These are phyloP conservation scores for Holcopasites calliopsidis DNA, from an alignment of 1,140 invertebrate genomes.

Conservation along the genomic window DNA sequence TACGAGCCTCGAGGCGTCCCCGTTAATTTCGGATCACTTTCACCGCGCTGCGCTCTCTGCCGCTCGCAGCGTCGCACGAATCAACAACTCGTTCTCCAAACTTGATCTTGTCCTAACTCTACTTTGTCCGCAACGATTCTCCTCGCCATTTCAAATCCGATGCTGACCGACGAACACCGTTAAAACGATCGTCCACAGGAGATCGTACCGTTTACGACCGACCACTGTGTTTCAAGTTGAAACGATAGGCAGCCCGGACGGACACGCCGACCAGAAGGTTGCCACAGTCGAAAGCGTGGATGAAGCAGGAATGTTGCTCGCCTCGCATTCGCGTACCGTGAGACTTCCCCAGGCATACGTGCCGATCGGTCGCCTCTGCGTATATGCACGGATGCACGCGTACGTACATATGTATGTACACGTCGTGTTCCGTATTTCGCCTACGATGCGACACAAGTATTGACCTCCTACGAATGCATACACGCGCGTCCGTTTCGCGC, in stretches of 20 bases:
- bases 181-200: too few species aligned
- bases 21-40: constrained; percentile 66
- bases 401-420: neutral
- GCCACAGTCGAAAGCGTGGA: constrained; percentile 71
- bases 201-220: too few species aligned
- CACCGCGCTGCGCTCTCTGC: constrained; percentile 35
- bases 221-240: too few species aligned
- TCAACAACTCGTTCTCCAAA: constrained; percentile 44
- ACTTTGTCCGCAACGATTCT: neutral
- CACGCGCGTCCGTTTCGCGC: neutral
- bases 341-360: constrained; percentile 62
- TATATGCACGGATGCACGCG: neutral
- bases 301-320: constrained; percentile 75
- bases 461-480: constrained; percentile 7
- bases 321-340: constrained; percentile 64
- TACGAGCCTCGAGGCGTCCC: constrained; percentile 56
- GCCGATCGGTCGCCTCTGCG: constrained; percentile 43
- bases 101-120: constrained; percentile 24
- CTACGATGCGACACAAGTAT: neutral
- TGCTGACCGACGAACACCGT: too few species aligned
- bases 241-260: constrained; percentile 12
- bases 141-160: too few species aligned
- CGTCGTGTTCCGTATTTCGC: neutral
- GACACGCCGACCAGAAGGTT: constrained; percentile 43
- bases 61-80: constrained; percentile 4